phyloP scores from a whole-genome alignment of 2,888 invertebrate species.

The Dasysyrphus tricinctus region DNA sequence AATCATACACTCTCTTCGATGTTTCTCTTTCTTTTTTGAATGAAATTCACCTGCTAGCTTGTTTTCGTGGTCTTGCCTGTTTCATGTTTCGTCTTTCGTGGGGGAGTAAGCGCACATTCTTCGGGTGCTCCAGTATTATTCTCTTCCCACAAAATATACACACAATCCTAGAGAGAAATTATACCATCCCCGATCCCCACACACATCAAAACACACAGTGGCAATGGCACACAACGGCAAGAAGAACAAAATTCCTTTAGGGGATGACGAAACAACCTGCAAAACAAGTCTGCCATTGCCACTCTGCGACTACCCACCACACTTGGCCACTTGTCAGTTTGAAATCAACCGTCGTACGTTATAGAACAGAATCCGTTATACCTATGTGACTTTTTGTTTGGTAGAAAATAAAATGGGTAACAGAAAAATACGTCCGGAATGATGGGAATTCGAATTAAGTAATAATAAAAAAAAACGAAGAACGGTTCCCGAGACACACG shows the following conservation, averaged over 20 bases:
- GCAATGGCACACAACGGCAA: too few relatives aligned
- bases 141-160: conserved; percentile 41
- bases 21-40: conserved; percentile 50
- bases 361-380: conserved; percentile 38
- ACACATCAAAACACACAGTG: background rate
- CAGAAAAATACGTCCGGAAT: conserved; percentile 65
- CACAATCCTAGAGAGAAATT: conserved; percentile 23
- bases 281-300: conserved; percentile 9
- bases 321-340: conserved; percentile 74
- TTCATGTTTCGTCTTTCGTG: conserved; percentile 8
- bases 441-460: conserved; percentile 59
- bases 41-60: conserved; percentile 56
- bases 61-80: conserved; percentile 16
- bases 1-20: conserved; percentile 26
- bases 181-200: background rate
- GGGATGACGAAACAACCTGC: conserved; percentile 74
- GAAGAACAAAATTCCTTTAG: conserved; percentile 64
- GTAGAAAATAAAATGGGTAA: conserved; percentile 30
- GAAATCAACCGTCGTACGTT: conserved; percentile 66
- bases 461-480: conserved; percentile 18
- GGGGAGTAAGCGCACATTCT: conserved; percentile 61
- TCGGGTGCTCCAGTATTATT: background rate
- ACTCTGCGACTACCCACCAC: conserved; percentile 48
- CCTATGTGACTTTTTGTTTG: conserved; percentile 14
- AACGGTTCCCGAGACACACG: conserved; percentile 48